phyloP scores from a whole-genome alignment of 2,888 invertebrate species.

The Bhutanitis thaidina region DNA sequence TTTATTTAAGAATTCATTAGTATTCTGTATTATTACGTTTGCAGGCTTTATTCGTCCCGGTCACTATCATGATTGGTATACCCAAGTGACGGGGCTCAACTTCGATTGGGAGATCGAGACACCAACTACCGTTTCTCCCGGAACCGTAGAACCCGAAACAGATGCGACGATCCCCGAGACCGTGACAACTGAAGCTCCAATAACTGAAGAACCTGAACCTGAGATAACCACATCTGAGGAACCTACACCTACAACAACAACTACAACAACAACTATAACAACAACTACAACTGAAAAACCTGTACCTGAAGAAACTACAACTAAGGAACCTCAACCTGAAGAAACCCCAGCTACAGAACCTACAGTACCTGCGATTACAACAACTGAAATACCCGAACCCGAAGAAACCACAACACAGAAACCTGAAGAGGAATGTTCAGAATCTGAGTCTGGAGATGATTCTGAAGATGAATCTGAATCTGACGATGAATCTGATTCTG shows the following conservation, averaged over 20 bases:
- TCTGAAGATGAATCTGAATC: neutral
- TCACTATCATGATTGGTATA: constrained; percentile 49
- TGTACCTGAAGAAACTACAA: neutral
- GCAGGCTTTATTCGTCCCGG: constrained; percentile 53
- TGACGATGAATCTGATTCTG: neutral
- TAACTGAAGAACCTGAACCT: neutral
- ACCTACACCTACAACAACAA: neutral
- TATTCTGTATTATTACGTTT: neutral
- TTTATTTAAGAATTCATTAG: no score
- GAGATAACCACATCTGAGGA: neutral
- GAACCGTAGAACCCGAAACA: neutral
- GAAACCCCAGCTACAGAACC: neutral
- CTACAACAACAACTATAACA: neutral
- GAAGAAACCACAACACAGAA: neutral
- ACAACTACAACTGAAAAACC: neutral
- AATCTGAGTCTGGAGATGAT: neutral
- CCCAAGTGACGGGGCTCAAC: constrained; percentile 38
- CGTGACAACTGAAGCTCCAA: constrained; percentile 11
- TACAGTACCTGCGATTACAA: neutral
- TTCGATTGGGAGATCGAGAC: constrained; percentile 39
- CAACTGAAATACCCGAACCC: neutral
- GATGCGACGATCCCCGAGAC: neutral
- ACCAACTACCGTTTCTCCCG: neutral
- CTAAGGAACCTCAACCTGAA: constrained; percentile 4
- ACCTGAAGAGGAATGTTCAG: neutral